Evolutionary conservation across 2,888 invertebrate genomes (phyloP), one percentile per base, ranked within the genome.

Genomic region (Aproaerema taeniolella): DNA sequence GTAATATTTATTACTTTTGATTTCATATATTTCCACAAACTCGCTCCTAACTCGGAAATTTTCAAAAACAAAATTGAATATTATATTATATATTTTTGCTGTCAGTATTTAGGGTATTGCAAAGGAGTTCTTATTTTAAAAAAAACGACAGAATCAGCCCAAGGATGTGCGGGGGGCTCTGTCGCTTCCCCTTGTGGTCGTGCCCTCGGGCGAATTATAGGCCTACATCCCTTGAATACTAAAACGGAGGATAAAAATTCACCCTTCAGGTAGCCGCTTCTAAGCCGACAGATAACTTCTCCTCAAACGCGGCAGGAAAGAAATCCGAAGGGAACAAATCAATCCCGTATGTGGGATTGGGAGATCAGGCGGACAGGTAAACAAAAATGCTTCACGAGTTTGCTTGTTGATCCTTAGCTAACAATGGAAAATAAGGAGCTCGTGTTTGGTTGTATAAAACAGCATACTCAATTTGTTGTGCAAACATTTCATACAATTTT

Each of bases 251-350:
- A 76, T 76, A 80, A 77, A 80, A 77, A 72, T 76, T 71, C 73
- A 69, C 72, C 73, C 74, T 67, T 68, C 69, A 77, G 78, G 77
- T 80, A 78, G 70, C 68, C 68, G 58, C 62, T 60, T 56, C 64
- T 80, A 81, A 80, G 79, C 73, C 71, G 76, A 75, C 75, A 74
- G 76, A 76, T 74, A 77, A 71, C 59, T 73, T 68, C 50, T 63
- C 61, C 60, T 64, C 55, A 55, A 56, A 56, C 61, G 55, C 64
- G 65, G 65, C 69, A 63, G 58, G 69, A 59, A 66, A 60, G 61
- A 71, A 70, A 75, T 70, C 71, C 70, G 64, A 50, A 61, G 66
- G 62, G 64, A 74, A 74, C 72, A 69, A 78, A 81, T 78, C 75
- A 75, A 76, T 74, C 74, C 63, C 59, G 60, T 47, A 58, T 63